Base-by-base conservation (phyloP, 2,888 invertebrate species). In the Parapristionchus giblindavisi region DNA sequence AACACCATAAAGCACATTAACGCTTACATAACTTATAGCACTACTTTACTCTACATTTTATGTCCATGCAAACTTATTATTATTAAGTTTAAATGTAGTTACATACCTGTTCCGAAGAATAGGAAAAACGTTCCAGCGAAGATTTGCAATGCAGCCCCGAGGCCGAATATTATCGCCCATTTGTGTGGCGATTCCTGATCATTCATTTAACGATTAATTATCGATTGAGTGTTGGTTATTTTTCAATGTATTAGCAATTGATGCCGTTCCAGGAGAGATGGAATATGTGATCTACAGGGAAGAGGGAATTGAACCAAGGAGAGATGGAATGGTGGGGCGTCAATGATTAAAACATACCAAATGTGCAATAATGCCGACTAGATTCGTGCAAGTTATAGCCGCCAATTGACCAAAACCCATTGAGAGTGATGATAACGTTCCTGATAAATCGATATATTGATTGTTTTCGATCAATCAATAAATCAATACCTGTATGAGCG, bases 321-420 rank as follows among this genome's bases (percentile, higher is more conserved):
- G n/a, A n/a, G n/a, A n/a, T n/a, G n/a, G n/a, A n/a, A n/a, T n/a
- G n/a, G n/a, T n/a, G n/a, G n/a, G 24, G 6, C 17, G n/a, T 6
- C 32, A 17, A 58, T 6, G 27, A 29, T 32, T 5, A 24, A n/a
- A n/a, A n/a, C n/a, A n/a, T n/a, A 71, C 70, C 56, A 34, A 27
- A 21, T 71, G 56, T n/a, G 70, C 56, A 40, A 71, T 71, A 21
- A 29, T 27, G 0, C 38, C 48, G 6, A 71, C 70, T n/a, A 56
- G 54, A 56, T 71, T 71, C 6, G 70, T 71, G 17, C 56, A 54
- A 40, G 56, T 71, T n/a, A 71, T 40, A 56, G 38, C 43, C 36
- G 70, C 70, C 17, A 70, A 32, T n/a, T 70, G 70, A 17, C 70
- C 70, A 8, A 32, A 56, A 1, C 70, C 70, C 70, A 70, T 70